Evolutionary conservation across 2,113 vertebrate genomes (phyloP).

Genomic region (Rafetus swinhoei): DNA sequence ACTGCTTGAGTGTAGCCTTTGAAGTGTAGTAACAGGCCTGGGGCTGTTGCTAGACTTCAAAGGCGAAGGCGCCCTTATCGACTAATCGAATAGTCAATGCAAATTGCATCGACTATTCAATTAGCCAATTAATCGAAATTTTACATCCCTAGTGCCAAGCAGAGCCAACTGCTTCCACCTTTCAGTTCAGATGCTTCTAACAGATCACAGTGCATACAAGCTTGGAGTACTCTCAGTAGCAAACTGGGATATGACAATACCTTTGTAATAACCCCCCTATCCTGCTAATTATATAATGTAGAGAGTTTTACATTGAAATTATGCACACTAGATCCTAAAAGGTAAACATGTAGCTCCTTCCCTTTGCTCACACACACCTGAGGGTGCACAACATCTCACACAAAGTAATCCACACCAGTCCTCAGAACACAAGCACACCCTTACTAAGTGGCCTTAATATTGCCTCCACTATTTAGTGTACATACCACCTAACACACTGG

Average conservation of each 20-base stretch:
- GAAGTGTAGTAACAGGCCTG: too few relatives aligned
- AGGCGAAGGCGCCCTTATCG: too few relatives aligned
- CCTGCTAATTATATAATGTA: not conserved
- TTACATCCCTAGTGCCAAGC: not conserved
- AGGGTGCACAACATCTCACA: not conserved
- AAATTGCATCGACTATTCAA: too few relatives aligned
- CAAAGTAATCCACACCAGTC: not conserved
- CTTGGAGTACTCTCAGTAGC: not conserved
- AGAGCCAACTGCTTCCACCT: not conserved
- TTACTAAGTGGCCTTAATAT: not conserved
- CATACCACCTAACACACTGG: not conserved
- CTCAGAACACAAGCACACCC: not conserved
- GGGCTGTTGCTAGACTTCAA: too few relatives aligned
- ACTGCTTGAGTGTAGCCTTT: too few relatives aligned
- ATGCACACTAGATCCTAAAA: not conserved
- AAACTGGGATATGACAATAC: not conserved
- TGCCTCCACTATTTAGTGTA: not conserved
- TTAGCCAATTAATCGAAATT: too few relatives aligned
- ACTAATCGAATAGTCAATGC: too few relatives aligned
- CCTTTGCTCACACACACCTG: not conserved
- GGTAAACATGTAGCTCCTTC: not conserved
- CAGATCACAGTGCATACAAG: not conserved
- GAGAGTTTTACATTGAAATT: not conserved
- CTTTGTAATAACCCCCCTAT: not conserved
- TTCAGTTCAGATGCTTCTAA: not conserved